Evolutionary conservation across 2,797 vertebrate genomes (phyloP).

Genomic region (Knipowitschia caucasica): DNA sequence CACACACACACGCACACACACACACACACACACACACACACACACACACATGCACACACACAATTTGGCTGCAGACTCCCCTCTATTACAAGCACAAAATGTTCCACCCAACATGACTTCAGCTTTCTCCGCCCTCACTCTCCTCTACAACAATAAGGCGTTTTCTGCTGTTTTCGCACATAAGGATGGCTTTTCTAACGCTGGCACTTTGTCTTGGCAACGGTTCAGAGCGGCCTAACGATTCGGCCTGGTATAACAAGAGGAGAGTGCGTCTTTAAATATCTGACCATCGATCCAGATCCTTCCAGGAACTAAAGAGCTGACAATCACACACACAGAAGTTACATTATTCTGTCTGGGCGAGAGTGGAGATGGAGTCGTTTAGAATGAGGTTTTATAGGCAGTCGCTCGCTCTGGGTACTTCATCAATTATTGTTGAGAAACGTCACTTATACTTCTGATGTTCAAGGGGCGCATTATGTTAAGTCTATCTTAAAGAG

Average conservation of each 20-base stretch:
- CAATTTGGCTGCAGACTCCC: conserved; percentile 46
- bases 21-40: conserved; percentile 47
- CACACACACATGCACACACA: conserved; percentile 42
- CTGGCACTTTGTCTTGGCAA: conserved; percentile 6
- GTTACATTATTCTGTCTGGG: background rate
- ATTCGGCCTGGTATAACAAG: conserved; percentile 7
- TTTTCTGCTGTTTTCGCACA: conserved; percentile 15
- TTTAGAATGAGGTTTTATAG: background rate
- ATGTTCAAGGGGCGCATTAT: no score
- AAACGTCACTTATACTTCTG: background rate
- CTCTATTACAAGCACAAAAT: conserved; percentile 56
- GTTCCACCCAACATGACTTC: conserved; percentile 69
- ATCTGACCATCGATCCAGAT: conserved; percentile 10
- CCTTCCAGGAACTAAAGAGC: conserved; percentile 7
- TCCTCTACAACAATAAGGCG: conserved; percentile 28
- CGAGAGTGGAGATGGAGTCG: background rate
- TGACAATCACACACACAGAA: background rate
- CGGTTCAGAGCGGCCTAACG: conserved; percentile 1
- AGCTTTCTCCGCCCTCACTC: conserved; percentile 40
- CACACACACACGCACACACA: conserved; percentile 54
- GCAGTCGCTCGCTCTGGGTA: background rate
- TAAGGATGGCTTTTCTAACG: conserved; percentile 6
- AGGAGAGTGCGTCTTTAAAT: background rate
- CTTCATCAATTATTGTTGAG: background rate
- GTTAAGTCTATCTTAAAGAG: no score